Percentiles rank a stretch among this genome's conserved stretches.
These are phyloP conservation scores for Nannobrachium achirus DNA, from an alignment of 2,113 vertebrate genomes.

Conservation along the genomic window DNA sequence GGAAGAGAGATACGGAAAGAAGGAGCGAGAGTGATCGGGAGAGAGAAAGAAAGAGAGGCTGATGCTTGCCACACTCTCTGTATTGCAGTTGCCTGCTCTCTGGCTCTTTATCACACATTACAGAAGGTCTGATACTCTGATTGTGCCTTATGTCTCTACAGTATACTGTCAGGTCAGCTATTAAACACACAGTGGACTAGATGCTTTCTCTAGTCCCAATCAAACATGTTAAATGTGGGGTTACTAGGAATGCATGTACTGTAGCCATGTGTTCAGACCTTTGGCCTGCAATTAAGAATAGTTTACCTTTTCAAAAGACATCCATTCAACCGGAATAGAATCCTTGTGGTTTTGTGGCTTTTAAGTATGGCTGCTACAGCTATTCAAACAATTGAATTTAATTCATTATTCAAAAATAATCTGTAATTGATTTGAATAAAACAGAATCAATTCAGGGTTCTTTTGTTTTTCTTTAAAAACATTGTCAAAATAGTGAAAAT, in stretches of 20 bases:
- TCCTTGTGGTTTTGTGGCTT: conserved; percentile 1
- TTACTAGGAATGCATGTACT: conserved; percentile 25
- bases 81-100: conserved; percentile 63
- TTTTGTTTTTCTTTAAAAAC: no score
- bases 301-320: background rate
- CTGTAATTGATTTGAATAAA: no score
- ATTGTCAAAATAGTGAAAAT: no score
- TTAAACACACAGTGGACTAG: no score
- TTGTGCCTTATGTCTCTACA: conserved; percentile 26
- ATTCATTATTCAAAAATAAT: no score
- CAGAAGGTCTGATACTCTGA: conserved; percentile 55
- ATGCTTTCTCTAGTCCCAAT: conserved; percentile 26
- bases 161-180: no score
- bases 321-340: background rate
- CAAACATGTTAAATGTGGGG: conserved; percentile 10
- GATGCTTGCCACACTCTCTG: conserved; percentile 71
- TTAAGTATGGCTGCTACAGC: no score
- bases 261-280: conserved; percentile 12
- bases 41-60: conserved; percentile 7
- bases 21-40: conserved; percentile 2
- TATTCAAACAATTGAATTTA: no score
- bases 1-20: background rate
- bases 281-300: background rate
- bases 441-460: no score
- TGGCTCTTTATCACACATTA: conserved; percentile 66